phyloP scores from a whole-genome alignment of 1,140 invertebrate genomes.

The Pentalonia nigronervosa region DNA sequence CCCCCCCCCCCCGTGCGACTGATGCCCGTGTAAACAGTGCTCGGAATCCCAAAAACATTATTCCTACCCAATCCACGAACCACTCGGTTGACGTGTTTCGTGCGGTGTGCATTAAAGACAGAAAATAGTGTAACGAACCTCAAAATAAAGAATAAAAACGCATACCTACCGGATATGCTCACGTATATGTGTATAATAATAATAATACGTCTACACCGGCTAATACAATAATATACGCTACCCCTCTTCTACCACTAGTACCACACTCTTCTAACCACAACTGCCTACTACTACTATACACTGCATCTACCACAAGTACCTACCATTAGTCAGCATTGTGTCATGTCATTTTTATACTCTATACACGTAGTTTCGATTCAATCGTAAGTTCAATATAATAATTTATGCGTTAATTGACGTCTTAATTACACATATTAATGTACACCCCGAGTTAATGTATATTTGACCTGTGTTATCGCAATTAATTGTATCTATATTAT shows the following conservation, averaged over 20 bases:
- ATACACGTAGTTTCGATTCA: neutral
- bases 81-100: neutral
- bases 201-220: neutral
- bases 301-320: too few species aligned
- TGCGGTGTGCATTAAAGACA: neutral
- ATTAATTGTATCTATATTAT: neutral
- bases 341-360: neutral
- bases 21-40: slow-evolving; percentile 17
- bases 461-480: neutral
- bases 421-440: neutral
- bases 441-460: neutral
- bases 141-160: neutral
- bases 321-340: neutral
- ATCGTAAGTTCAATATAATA: neutral
- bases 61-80: neutral
- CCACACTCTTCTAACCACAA: neutral
- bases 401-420: neutral
- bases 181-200: neutral
- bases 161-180: neutral
- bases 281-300: neutral
- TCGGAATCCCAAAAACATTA: slow-evolving; percentile 11
- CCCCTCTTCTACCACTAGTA: neutral
- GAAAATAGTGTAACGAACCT: slow-evolving; percentile 8
- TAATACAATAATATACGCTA: neutral
- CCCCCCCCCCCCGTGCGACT: neutral